Conservation (phyloP, 2,888 invertebrate species). For the Drosophila mulleri region DNA sequence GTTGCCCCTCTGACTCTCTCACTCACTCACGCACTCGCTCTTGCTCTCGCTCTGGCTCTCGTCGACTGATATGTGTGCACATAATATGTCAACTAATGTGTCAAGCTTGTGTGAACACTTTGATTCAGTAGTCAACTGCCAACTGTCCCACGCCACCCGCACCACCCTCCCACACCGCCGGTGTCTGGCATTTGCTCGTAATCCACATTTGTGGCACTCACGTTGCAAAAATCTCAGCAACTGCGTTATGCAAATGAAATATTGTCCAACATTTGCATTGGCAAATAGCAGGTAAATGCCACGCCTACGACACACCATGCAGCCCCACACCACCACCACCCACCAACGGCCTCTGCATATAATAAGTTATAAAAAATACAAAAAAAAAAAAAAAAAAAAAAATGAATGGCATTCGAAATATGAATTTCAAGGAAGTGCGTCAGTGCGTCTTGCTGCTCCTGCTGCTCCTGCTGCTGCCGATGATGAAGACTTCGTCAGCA, state of each 20-base stretch:
- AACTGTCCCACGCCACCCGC: background rate
- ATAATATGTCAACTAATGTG: conserved; percentile 23
- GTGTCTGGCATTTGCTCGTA: conserved; percentile 14
- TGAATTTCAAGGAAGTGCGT: conserved; percentile 48
- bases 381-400: conserved; percentile 35
- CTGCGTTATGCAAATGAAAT: conserved; percentile 67
- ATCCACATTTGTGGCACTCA: conserved; percentile 15
- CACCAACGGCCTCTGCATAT: conserved; percentile 14
- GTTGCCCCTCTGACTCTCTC: background rate
- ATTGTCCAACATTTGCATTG: conserved; percentile 56
- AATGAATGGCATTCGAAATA: conserved; percentile 48
- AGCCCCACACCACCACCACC: background rate
- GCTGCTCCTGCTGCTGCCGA: conserved; percentile 13
- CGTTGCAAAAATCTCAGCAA: conserved; percentile 42
- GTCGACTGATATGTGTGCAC: conserved; percentile 13
- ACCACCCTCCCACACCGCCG: background rate
- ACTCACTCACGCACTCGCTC: too few species aligned
- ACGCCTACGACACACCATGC: background rate
- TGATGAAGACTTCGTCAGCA: conserved; percentile 37
- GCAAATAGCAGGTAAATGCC: conserved; percentile 57
- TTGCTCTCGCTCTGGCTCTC: background rate
- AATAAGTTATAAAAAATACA: conserved; percentile 41
- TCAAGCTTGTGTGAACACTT: conserved; percentile 9
- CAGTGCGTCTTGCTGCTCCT: conserved; percentile 19
- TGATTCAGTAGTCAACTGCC: conserved; percentile 4